Evolutionary conservation across 2,113 vertebrate genomes (phyloP).

Genomic region (Zonotrichia leucophrys): DNA sequence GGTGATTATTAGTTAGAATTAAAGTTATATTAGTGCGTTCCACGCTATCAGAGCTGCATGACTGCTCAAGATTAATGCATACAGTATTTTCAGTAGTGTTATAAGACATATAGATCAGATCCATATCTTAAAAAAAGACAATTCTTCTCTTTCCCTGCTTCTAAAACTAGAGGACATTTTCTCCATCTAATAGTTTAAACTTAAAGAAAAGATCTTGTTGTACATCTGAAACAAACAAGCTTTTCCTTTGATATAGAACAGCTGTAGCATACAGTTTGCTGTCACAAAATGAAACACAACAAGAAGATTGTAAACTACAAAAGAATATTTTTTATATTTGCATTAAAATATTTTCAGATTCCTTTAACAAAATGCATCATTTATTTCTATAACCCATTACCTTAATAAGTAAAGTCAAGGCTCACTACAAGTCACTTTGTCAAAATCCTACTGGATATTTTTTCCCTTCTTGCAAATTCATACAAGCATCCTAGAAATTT

Average conservation of each 20-base stretch:
- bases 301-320: not conserved
- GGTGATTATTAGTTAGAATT: not conserved
- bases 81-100: not conserved
- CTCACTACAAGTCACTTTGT: not conserved
- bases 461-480: not conserved
- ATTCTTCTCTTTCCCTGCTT: not conserved
- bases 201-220: not conserved
- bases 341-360: not conserved
- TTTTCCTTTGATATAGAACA: not conserved
- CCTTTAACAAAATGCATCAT: not conserved
- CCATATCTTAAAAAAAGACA: not conserved
- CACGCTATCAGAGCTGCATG: not conserved
- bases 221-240: not conserved
- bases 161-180: not conserved
- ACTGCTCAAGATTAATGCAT: not conserved
- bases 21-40: not conserved
- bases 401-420: not conserved
- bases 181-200: not conserved
- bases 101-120: not conserved
- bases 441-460: not conserved
- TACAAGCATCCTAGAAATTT: not conserved
- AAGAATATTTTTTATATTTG: not conserved
- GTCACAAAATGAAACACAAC: not conserved
- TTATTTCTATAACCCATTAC: not conserved
- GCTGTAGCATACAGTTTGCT: accelerated